Evolutionary conservation across 2,888 invertebrate species (phyloP).

Genomic region (Cactoblastis cactorum): DNA sequence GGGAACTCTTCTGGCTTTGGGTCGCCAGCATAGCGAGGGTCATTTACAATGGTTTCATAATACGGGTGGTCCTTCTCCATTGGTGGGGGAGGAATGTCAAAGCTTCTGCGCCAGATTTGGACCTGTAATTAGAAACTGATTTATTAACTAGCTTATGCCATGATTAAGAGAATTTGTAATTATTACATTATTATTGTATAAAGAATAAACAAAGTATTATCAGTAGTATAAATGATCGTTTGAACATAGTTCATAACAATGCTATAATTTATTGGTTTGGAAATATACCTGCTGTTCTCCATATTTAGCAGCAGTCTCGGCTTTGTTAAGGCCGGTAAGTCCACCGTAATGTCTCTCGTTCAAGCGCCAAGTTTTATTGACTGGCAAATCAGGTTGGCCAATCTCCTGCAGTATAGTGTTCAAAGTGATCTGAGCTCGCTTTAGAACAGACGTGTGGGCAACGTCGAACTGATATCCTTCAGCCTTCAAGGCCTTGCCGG

Average conservation of each 20-base stretch:
- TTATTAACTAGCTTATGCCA: not conserved
- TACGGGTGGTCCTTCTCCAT: conserved; percentile 88
- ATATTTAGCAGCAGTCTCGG: conserved; percentile 90
- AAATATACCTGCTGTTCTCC: conserved; percentile 87
- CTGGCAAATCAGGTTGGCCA: conserved; percentile 82
- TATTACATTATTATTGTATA: too few species aligned
- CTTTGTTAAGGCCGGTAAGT: conserved; percentile 90
- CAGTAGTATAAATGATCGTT: too few species aligned
- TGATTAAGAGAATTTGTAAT: too few species aligned
- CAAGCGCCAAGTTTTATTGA: conserved; percentile 88
- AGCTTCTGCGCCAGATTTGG: conserved; percentile 91
- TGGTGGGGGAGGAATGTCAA: conserved; percentile 88
- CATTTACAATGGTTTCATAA: conserved; percentile 86
- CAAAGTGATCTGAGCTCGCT: conserved; percentile 87
- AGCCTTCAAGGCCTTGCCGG: conserved; percentile 85
- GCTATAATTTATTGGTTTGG: too few species aligned
- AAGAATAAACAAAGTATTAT: too few species aligned
- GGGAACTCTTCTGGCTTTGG: conserved; percentile 89
- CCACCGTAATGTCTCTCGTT: conserved; percentile 94
- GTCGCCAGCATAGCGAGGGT: conserved; percentile 84
- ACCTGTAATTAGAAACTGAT: conserved; percentile 69
- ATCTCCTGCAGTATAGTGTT: conserved; percentile 83
- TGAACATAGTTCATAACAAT: too few species aligned
- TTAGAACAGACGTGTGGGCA: conserved; percentile 89
- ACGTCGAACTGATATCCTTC: conserved; percentile 86